Percentiles rank a stretch among this genome's conserved stretches.
Conservation (phyloP, 2,797 vertebrate genomes). For the Cottoperca gobio region DNA sequence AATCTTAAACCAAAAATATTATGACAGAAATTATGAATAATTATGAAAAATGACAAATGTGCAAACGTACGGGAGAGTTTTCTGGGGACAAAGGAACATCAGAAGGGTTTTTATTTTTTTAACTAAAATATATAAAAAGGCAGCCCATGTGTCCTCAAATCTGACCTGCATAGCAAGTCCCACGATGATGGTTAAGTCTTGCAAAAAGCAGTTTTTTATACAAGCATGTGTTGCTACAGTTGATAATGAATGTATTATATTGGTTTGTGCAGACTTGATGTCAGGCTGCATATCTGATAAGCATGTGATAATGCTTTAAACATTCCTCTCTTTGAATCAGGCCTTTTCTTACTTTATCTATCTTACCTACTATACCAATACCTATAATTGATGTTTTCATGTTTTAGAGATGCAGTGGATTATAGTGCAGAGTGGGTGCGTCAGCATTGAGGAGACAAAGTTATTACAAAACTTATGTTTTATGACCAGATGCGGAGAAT, state of each 20-base stretch:
- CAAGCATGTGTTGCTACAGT: not conserved
- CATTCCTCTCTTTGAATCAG: not conserved
- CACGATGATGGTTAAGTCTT: not conserved
- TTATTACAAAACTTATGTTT: not conserved
- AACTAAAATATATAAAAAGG: not conserved
- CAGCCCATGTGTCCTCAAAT: not conserved
- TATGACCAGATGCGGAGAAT: not conserved
- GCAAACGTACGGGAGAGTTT: not conserved
- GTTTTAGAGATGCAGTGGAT: not conserved
- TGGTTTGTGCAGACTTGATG: not conserved
- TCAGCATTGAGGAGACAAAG: not conserved
- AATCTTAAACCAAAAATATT: too few relatives aligned
- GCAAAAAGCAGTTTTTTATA: not conserved
- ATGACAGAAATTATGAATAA: too few relatives aligned
- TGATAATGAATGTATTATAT: not conserved
- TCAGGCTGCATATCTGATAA: not conserved
- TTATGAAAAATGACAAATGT: not conserved
- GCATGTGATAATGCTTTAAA: not conserved
- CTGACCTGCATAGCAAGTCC: not conserved
- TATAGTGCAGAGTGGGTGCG: too few relatives aligned
- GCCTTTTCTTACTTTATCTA: not conserved
- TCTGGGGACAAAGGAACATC: not conserved
- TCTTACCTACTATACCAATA: not conserved
- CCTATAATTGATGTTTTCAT: not conserved
- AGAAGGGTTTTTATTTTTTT: not conserved